A percentile compares a stretch with the other conserved stretches of the same genome.
These are phyloP conservation scores for Sciurus vulgaris DNA, from an alignment of 2,797 vertebrate genomes.

Conservation along the genomic window DNA sequence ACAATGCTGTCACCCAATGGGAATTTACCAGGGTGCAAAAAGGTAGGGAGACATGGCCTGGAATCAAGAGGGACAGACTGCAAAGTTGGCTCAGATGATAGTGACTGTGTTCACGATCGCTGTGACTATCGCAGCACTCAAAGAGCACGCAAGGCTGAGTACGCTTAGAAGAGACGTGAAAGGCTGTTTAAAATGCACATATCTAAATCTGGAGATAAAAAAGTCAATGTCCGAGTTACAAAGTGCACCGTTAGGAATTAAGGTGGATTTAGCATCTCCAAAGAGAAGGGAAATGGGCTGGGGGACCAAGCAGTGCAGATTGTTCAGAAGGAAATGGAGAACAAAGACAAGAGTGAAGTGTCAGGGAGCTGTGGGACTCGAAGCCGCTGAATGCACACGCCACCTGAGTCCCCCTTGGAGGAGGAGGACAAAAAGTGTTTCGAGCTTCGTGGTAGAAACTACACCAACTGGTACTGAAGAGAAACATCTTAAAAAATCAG, in stretches of 20 bases:
- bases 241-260: rapidly evolving
- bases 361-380: not conserved
- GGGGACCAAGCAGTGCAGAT: rapidly evolving
- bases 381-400: rapidly evolving
- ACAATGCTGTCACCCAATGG: not conserved
- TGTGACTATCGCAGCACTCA: rapidly evolving
- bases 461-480: not conserved
- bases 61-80: not conserved
- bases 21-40: not conserved
- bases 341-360: not conserved
- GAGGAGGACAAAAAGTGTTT: not conserved
- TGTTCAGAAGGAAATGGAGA: not conserved
- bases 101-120: rapidly evolving
- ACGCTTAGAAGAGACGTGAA: not conserved
- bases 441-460: not conserved
- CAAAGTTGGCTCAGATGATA: too few species aligned
- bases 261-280: not conserved
- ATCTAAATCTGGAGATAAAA: not conserved
- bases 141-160: rapidly evolving
- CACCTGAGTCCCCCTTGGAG: not conserved
- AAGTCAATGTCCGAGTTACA: rapidly evolving
- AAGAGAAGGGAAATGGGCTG: not conserved
- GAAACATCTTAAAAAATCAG: not conserved
- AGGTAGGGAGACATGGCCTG: not conserved
- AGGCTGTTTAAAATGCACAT: not conserved